Conservation (phyloP, 35 echinoderm and acorn worm species). For the Patiria miniata region DNA sequence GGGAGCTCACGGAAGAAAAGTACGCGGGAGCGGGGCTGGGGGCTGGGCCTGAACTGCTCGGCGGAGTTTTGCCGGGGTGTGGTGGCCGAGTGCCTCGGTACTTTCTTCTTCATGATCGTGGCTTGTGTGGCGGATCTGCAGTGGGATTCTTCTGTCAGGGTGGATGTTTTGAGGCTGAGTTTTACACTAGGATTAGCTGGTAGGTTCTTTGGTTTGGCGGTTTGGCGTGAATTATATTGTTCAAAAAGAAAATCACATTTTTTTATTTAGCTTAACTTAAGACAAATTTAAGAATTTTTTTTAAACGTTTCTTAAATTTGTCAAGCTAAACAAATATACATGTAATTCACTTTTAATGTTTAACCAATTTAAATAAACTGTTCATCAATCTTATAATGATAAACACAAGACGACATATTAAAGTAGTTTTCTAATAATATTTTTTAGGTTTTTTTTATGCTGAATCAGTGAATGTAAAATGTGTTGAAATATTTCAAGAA, state of each 20-base stretch:
- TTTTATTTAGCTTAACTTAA: neutral
- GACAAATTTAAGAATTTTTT: neutral
- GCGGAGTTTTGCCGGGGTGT: constrained; percentile 64
- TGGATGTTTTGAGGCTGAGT: constrained; percentile 53
- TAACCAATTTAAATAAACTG: too few species aligned
- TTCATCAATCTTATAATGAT: too few species aligned
- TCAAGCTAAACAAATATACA: too few species aligned
- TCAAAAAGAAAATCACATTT: too few species aligned
- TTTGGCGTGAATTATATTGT: neutral
- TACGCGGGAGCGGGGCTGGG: neutral
- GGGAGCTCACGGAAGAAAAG: neutral
- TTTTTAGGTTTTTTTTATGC: too few species aligned
- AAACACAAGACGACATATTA: too few species aligned
- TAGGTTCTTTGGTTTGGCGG: too few species aligned
- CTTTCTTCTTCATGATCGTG: constrained; percentile 55
- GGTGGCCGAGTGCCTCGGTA: constrained; percentile 51
- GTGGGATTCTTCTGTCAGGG: constrained; percentile 32
- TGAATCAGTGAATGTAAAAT: too few species aligned
- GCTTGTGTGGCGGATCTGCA: constrained; percentile 58
- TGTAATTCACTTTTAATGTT: too few species aligned
- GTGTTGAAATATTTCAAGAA: too few species aligned
- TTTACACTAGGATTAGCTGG: constrained; percentile 77
- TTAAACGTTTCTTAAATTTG: neutral
- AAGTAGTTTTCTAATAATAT: too few species aligned
- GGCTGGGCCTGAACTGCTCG: constrained; percentile 25